Evolutionary conservation across 2,888 invertebrate genomes (phyloP).

Genomic region (Panzeria rudis): DNA sequence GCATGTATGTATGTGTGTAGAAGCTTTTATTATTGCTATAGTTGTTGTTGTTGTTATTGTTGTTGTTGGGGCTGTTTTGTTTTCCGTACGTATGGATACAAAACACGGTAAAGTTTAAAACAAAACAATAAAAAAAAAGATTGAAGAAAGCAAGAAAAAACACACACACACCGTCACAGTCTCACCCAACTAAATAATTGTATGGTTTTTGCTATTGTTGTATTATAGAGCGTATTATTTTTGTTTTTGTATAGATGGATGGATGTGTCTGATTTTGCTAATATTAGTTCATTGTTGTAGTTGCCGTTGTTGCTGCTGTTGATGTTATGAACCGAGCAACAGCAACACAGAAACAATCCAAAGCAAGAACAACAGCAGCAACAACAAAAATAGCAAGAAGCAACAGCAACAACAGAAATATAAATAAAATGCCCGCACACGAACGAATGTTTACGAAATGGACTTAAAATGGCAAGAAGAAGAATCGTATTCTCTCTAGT

Average conservation of each 20-base stretch:
- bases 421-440: slow-evolving; percentile 68
- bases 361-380: slow-evolving; percentile 39
- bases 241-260: background rate
- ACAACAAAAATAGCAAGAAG: slow-evolving; percentile 26
- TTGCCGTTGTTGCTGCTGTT: slow-evolving; percentile 52
- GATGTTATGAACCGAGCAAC: slow-evolving; percentile 51
- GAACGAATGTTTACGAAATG: slow-evolving; percentile 50
- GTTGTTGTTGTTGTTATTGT: slow-evolving; percentile 22
- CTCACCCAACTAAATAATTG: background rate
- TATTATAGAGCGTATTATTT: slow-evolving; percentile 3
- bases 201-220: slow-evolving; percentile 40
- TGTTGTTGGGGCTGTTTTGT: slow-evolving; percentile 25
- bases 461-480: slow-evolving; percentile 53
- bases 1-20: slow-evolving; percentile 6
- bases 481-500: slow-evolving; percentile 48
- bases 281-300: slow-evolving; percentile 42
- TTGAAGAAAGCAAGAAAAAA: slow-evolving; percentile 9
- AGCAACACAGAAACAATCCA: slow-evolving; percentile 47
- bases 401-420: slow-evolving; percentile 38
- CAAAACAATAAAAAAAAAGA: background rate
- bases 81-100: slow-evolving; percentile 34
- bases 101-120: slow-evolving; percentile 46
- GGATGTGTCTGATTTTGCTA: slow-evolving; percentile 21
- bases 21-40: slow-evolving; percentile 11
- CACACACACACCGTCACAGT: background rate